phyloP scores from a whole-genome alignment of 2,888 invertebrate species.

The Clivina fossor region DNA sequence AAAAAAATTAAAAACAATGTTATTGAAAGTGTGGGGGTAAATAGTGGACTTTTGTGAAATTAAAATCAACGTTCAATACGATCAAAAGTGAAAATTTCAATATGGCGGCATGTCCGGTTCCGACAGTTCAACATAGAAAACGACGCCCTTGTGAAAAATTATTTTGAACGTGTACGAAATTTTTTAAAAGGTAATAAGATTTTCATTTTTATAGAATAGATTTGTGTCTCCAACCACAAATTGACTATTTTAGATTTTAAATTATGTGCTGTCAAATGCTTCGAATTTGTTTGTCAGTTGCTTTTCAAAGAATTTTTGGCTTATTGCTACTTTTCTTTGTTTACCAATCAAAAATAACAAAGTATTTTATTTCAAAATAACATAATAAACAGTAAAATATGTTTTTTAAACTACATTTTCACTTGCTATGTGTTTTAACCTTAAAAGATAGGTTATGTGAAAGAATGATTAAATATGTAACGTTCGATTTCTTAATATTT shows the following conservation, averaged over 20 bases:
- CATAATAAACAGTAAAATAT: too few species aligned
- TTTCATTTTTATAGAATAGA: constrained; percentile 12
- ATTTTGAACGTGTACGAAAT: constrained; percentile 43
- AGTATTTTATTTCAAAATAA: too few species aligned
- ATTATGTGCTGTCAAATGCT: background rate
- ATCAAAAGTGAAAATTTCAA: constrained; percentile 57
- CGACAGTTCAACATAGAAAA: constrained; percentile 47
- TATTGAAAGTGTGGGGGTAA: constrained; percentile 14
- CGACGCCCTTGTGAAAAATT: constrained; percentile 47
- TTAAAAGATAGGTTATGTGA: too few species aligned
- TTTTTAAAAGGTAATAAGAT: constrained; percentile 44
- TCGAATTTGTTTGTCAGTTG: background rate
- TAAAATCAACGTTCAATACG: constrained; percentile 47
- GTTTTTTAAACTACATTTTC: too few species aligned
- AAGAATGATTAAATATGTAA: too few species aligned
- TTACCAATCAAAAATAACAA: too few species aligned
- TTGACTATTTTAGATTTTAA: background rate
- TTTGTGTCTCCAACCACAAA: background rate
- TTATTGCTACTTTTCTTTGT: background rate
- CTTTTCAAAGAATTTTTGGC: constrained; percentile 4
- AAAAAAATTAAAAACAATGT: constrained; percentile 20
- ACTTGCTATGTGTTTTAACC: too few species aligned
- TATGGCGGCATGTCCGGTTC: constrained; percentile 52
- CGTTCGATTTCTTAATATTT: too few species aligned
- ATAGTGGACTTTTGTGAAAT: constrained; percentile 21